Conservation (phyloP, 2,888 invertebrate species). For the Melanotus villosus region DNA sequence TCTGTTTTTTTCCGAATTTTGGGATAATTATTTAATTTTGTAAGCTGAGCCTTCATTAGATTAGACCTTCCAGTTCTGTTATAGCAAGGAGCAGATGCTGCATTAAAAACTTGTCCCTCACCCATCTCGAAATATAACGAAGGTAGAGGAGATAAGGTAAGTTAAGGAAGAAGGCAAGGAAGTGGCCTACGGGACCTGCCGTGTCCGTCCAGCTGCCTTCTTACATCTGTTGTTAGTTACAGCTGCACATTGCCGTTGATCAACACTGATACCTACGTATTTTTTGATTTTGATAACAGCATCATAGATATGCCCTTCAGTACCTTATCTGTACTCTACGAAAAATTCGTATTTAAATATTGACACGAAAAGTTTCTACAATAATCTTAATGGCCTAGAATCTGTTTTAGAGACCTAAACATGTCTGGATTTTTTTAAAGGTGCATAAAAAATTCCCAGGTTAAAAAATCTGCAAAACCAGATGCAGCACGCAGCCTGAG, state of each 20-base stretch:
- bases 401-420: background rate
- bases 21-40: too few relatives aligned
- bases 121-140: constrained; percentile 47
- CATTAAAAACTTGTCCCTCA: constrained; percentile 33
- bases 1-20: too few relatives aligned
- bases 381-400: background rate
- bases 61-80: too few relatives aligned
- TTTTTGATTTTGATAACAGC: constrained; percentile 61
- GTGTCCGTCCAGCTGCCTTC: constrained; percentile 59
- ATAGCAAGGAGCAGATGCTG: constrained; percentile 44
- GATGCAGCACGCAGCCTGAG: too few relatives aligned
- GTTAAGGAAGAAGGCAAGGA: constrained; percentile 56
- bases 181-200: constrained; percentile 54
- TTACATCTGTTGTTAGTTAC: constrained; percentile 60
- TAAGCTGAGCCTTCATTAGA: too few relatives aligned
- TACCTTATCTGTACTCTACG: constrained; percentile 18
- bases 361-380: background rate
- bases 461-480: too few relatives aligned
- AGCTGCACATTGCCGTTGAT: constrained; percentile 61
- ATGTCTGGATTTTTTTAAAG: background rate
- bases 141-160: constrained; percentile 54
- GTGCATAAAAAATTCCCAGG: background rate
- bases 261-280: constrained; percentile 60
- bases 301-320: constrained; percentile 42
- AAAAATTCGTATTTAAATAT: constrained; percentile 15